These are phyloP conservation scores for Aythya baeri DNA, from an alignment of 2,113 vertebrate genomes.

Conservation along the genomic window DNA sequence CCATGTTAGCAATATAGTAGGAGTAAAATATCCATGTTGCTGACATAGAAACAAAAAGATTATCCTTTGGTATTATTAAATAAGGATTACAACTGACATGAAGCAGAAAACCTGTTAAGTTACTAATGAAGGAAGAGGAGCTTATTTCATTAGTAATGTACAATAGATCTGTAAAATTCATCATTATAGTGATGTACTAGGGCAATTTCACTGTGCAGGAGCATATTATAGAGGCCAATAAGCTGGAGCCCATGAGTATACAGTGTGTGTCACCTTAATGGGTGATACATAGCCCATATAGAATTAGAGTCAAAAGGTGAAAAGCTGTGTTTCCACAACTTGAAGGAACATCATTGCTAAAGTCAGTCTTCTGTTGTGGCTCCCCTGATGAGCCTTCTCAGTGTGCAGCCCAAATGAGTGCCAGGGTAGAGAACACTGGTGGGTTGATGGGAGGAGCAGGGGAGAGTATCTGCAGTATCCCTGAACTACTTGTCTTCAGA, in stretches of 20 bases:
- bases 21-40: not conserved
- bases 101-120: not conserved
- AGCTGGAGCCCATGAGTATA: not conserved
- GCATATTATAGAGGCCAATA: not conserved
- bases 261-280: not conserved
- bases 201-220: not conserved
- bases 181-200: not conserved
- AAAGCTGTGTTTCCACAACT: not conserved
- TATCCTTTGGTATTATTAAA: not conserved
- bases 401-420: not conserved
- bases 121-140: not conserved
- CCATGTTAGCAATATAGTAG: not conserved
- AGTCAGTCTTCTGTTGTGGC: not conserved
- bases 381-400: not conserved
- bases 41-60: not conserved
- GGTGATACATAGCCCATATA: not conserved
- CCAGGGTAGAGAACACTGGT: not conserved
- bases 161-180: not conserved
- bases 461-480: not conserved
- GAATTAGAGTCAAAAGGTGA: not conserved
- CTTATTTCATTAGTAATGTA: slow-evolving; percentile 1
- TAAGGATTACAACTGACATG: not conserved
- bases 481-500: not conserved
- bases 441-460: not conserved
- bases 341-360: not conserved